Evolutionary conservation across 2,888 invertebrate species (phyloP), one percentile per base, ranked within the genome.

Genomic region (Xanthostigma xanthostigma): DNA sequence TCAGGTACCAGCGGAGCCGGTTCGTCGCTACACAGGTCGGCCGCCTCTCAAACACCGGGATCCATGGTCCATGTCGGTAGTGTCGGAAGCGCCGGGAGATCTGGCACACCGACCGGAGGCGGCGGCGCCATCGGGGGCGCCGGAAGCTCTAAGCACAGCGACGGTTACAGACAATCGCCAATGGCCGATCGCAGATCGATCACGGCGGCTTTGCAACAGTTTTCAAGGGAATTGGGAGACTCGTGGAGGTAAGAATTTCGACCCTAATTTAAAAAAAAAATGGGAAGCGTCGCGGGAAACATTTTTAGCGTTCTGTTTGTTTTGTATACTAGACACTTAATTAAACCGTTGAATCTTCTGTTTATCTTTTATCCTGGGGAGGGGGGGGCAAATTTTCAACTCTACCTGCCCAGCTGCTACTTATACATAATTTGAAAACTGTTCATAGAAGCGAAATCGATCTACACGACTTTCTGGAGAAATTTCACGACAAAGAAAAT

Each of bases 31-130:
- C 63, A 68, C 63, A 71, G 54, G 58, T 76, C 53, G 60, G 75
- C 59, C 60, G 73, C 56, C 58, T 70, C 71, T 56, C 70, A 57
- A 67, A 74, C 48, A 33, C 36, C 13, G 36, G 33, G 35, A 10
- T 34, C 35, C 9, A 12, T 36, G 13, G 34, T 10, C 9, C 12
- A 27, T 5, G 37, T 27, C 4, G 11, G 33, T 10, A 36, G 33
- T 11, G 17, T 17, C 8, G 12, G 17, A 11, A 34, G 39, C 34
- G 27, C 40, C 9, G 36, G 13, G 8, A 36, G 17, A 17, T 12
- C 42, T 10, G 62, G 76, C 81, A 57, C 79, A 82, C 59, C 80
- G 80, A 54, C 73, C 80, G 45, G 81, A 81, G 41, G 73, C 81
- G 12, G 81, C 81, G 63, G 74, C 78, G 10, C 73, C 80, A 41